These are phyloP conservation scores for Odiellus spinosus DNA, from an alignment of 2,888 invertebrate genomes.

Conservation along the genomic window DNA sequence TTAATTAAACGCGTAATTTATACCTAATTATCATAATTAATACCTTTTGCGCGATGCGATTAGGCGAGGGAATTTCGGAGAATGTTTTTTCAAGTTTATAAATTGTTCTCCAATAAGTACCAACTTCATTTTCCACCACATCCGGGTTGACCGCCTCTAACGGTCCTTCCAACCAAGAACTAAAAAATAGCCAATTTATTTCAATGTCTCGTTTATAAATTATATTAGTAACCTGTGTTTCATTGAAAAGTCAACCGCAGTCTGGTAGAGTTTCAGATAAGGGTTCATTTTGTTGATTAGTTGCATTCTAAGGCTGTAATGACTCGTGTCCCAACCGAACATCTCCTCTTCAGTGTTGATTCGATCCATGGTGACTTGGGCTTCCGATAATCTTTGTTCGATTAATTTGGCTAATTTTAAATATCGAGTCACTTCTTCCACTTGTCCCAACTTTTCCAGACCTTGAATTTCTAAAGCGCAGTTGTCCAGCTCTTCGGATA, in stretches of 20 bases:
- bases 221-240: slow-evolving; percentile 58
- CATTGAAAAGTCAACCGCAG: slow-evolving; percentile 65
- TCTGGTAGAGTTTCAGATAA: slow-evolving; percentile 72
- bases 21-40: background rate
- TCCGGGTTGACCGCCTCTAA: slow-evolving; percentile 76
- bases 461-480: slow-evolving; percentile 67
- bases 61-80: slow-evolving; percentile 53
- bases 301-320: slow-evolving; percentile 66
- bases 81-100: slow-evolving; percentile 79
- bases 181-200: slow-evolving; percentile 14
- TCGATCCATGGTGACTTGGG: slow-evolving; percentile 61
- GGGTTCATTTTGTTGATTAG: slow-evolving; percentile 60
- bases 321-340: slow-evolving; percentile 71
- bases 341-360: slow-evolving; percentile 83
- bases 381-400: slow-evolving; percentile 50
- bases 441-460: slow-evolving; percentile 65
- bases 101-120: slow-evolving; percentile 52
- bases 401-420: slow-evolving; percentile 60
- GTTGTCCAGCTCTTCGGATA: slow-evolving; percentile 60
- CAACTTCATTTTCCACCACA: slow-evolving; percentile 63
- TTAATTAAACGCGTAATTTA: too few relatives aligned
- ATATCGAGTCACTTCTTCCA: slow-evolving; percentile 65
- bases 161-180: slow-evolving; percentile 64
- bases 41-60: slow-evolving; percentile 50
- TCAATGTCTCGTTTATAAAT: background rate